phyloP scores from a whole-genome alignment of 2,888 invertebrate genomes.

The Arenicola marina region DNA sequence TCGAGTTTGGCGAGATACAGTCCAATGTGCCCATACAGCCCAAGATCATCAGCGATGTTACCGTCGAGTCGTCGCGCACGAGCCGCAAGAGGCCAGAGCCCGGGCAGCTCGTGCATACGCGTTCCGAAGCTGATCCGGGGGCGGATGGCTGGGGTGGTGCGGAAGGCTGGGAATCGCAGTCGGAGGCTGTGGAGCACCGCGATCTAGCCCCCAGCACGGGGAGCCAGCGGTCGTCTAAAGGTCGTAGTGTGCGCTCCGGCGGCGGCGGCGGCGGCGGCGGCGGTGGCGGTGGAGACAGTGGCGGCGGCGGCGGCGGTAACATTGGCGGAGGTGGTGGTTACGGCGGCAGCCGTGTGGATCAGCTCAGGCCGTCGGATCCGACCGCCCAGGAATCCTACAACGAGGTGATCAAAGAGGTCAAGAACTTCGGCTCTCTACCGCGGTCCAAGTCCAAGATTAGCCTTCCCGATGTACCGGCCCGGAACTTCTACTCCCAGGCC shows the following conservation, averaged over 20 bases:
- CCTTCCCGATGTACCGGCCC: not conserved
- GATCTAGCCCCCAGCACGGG: not conserved
- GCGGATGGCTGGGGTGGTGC: too few species aligned
- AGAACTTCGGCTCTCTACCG: not conserved
- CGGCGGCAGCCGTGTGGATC: not conserved
- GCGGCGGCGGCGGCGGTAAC: not conserved
- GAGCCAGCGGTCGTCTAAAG: not conserved
- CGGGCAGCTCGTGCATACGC: too few species aligned
- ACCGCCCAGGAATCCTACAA: not conserved
- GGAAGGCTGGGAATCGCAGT: not conserved
- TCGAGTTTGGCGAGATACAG: not conserved
- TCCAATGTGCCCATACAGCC: too few species aligned
- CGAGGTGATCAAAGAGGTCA: not conserved
- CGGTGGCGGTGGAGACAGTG: not conserved
- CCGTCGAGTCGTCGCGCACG: not conserved
- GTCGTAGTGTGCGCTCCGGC: not conserved
- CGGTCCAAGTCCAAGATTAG: not conserved
- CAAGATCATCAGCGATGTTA: not conserved
- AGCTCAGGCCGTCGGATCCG: not conserved
- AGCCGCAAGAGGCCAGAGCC: too few species aligned
- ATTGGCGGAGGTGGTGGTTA: not conserved
- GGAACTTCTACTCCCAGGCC: not conserved
- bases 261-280: not conserved
- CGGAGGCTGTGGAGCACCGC: not conserved
- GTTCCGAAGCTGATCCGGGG: too few species aligned